Evolutionary conservation across 2,113 vertebrate genomes (phyloP), one percentile per base, ranked within the genome.

Genomic region (Malurus cyaneus): DNA sequence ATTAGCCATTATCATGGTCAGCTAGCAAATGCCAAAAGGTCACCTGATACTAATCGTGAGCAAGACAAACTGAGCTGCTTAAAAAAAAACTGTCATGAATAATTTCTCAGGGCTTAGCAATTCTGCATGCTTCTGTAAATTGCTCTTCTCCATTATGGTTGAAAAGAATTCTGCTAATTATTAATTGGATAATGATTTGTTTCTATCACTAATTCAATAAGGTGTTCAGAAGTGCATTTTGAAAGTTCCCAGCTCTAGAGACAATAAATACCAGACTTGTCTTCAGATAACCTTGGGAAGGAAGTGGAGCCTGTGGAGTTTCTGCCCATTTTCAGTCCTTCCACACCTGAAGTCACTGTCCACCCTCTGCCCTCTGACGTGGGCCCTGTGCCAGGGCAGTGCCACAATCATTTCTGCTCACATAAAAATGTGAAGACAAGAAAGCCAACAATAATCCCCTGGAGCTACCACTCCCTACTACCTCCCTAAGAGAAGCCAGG

Each of bases 181-280:
- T 96, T 95, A 94, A 97, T 80, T 94, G 91, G 91, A 95, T 96
- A 95, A 95, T 95, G 86, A 96, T 95, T 96, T 96, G 93, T 95
- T 95, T 94, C 95, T 94, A 94, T 73, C 67, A 82, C 78, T 93
- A 91, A 91, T 89, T 96, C 81, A 96, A 76, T 84, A 95, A 94
- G 52, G 71, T 93, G 79, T 47, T 91, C 80, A 88, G 74, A 94
- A 93, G 50, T 66, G 44, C 71, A 59, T 59, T 94, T 88, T 83
- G 72, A 90, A 93, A 92, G 72, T 82, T 93, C 32, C 61, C 95
- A 95, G 87, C 80, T 91, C 20, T 12, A 70, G 32, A 76, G 62
- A 76, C 42, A 24, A 36, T 41, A 89, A 96, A 86, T 70, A 77
- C 18, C 16, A 5, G 49, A n/a, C 20, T 50, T 53, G 39, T 44